Evolutionary conservation across 2,113 vertebrate species (phyloP).

Genomic region (Noturus placidus): DNA sequence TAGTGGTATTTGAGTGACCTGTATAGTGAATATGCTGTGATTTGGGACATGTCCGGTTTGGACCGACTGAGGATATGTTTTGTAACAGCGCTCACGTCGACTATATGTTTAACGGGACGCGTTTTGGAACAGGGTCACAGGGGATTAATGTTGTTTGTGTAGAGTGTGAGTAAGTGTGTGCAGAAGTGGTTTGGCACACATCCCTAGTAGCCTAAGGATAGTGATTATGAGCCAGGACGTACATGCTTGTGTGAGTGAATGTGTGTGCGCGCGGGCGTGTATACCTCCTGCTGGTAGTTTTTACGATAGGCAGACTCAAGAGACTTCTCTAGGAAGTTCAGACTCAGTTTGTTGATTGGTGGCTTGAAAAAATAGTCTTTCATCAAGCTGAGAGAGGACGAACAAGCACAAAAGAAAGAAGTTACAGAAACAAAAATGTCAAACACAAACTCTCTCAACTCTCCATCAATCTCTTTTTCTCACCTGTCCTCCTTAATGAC

Average conservation of each 20-base stretch:
- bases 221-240: not conserved
- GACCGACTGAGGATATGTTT: not conserved
- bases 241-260: not conserved
- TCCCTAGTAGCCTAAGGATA: not conserved
- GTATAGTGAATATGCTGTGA: not conserved
- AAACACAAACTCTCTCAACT: not conserved
- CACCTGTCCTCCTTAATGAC: slow-evolving; percentile 99
- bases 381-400: slow-evolving; percentile 83
- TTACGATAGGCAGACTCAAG: slow-evolving; percentile 86
- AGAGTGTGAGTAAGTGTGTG: not conserved
- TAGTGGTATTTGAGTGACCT: not conserved
- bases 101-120: not conserved
- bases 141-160: not conserved
- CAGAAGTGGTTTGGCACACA: not conserved
- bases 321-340: slow-evolving; percentile 89
- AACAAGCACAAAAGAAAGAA: not conserved
- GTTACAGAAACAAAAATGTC: not conserved
- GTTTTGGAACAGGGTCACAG: not conserved
- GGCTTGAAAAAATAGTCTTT: slow-evolving; percentile 99
- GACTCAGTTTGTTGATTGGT: slow-evolving; percentile 93
- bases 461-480: slow-evolving; percentile 4
- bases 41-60: not conserved
- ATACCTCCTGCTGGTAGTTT: slow-evolving; percentile 94
- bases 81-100: not conserved
- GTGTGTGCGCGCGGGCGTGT: not conserved